Evolutionary conservation across 2,797 vertebrate genomes (phyloP).

Genomic region (Prionace glauca): DNA sequence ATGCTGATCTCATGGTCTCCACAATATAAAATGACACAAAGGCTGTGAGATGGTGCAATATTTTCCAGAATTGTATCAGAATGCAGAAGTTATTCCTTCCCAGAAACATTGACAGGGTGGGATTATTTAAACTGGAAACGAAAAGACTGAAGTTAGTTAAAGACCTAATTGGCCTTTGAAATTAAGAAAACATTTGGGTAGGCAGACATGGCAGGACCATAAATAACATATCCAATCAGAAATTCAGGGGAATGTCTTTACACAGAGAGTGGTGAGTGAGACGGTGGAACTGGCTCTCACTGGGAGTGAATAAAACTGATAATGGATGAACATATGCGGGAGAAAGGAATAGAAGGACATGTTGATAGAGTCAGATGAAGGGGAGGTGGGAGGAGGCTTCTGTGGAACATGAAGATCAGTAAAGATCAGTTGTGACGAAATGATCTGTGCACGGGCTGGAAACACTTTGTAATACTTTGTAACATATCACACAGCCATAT

Average conservation of each 20-base stretch:
- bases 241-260: background rate
- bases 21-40: too few species aligned
- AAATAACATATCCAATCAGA: background rate
- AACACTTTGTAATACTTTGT: background rate
- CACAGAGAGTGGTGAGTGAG: background rate
- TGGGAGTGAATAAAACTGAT: background rate
- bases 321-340: too few species aligned
- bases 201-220: background rate
- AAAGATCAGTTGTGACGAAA: background rate
- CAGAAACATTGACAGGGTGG: too few species aligned
- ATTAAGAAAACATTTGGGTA: too few species aligned
- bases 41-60: too few species aligned
- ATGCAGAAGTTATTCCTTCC: too few species aligned
- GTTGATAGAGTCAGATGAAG: background rate
- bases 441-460: background rate
- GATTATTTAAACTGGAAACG: too few species aligned
- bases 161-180: too few species aligned
- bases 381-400: background rate
- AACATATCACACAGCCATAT: background rate
- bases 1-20: too few species aligned
- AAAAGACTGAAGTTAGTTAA: too few species aligned
- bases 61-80: too few species aligned
- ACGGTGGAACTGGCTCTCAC: background rate
- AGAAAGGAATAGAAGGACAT: background rate
- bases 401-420: too few species aligned